These are phyloP conservation scores for Stigmatopora nigra DNA, from an alignment of 2,113 vertebrate species.

Conservation along the genomic window DNA sequence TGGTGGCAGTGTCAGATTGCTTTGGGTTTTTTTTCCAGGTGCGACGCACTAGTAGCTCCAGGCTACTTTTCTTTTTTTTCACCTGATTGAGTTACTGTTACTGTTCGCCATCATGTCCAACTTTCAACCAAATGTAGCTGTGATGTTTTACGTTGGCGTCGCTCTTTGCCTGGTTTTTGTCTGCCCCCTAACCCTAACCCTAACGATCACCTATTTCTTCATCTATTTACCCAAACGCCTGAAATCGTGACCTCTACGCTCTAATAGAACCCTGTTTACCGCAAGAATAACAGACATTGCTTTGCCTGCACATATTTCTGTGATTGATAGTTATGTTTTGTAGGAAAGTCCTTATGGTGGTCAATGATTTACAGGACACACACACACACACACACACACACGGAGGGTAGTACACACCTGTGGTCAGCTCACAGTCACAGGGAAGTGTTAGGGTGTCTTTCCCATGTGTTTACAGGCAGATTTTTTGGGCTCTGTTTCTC, in stretches of 20 bases:
- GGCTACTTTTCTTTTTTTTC: slow-evolving; percentile 8
- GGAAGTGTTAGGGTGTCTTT: slow-evolving; percentile 32
- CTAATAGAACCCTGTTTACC: slow-evolving; percentile 20
- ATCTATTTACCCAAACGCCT: background rate
- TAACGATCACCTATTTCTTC: no score
- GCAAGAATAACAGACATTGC: slow-evolving; percentile 9
- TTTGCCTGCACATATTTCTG: background rate
- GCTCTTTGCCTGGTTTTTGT: slow-evolving; percentile 21
- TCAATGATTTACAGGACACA: slow-evolving; percentile 42
- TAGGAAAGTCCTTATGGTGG: slow-evolving; percentile 12
- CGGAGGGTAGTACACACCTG: slow-evolving; percentile 26
- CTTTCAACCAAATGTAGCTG: background rate
- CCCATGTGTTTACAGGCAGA: slow-evolving; percentile 41
- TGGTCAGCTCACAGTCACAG: slow-evolving; percentile 38
- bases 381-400: slow-evolving; percentile 13
- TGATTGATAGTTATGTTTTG: slow-evolving; percentile 7
- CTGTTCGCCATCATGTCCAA: no score
- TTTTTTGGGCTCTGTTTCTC: slow-evolving; percentile 49
- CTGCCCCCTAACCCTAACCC: no score
- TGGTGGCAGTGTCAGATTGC: background rate
- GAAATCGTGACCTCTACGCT: slow-evolving; percentile 10
- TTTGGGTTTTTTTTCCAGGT: slow-evolving; percentile 1
- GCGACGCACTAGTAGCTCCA: background rate
- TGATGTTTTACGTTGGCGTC: slow-evolving; percentile 22
- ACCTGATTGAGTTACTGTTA: slow-evolving; percentile 14